Evolutionary conservation across 1,140 invertebrate genomes (phyloP), one percentile per base, ranked within the genome.

Genomic region (Hyles euphorbiae): DNA sequence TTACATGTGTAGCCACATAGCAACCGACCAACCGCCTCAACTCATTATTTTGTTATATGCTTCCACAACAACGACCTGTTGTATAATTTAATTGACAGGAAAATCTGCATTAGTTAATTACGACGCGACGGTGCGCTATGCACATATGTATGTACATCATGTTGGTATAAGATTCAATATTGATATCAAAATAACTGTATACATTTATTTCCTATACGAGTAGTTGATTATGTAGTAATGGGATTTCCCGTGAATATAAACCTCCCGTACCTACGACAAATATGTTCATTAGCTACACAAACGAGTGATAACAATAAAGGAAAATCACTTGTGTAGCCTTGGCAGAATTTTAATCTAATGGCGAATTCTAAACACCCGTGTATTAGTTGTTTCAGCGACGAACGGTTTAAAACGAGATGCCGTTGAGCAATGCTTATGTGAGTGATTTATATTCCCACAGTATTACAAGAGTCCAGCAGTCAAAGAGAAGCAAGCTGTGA

Each of bases 11-110:
- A 11, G 34, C 34, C 33, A 34, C 34, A 34, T 52, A 34, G 22
- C 4, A 52, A 52, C 32, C 8, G 34, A 52, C 50, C 6, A 52
- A 50, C 22, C 32, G 50, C 34, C 34, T 34, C 32, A 63, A 51
- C 78, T 75, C 67, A 69, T 61, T 67, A 70, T 68, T 40, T 34
- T 52, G 33, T 52, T 5, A 34, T 52, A 69, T 61, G 62, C 61
- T 65, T 72, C 70, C 34, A 8, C 34, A 74, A 74, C 22, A 79
- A 77, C 68, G 63, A 65, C 61, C 65, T 9, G 32, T 52, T 8
- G 33, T 52, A 11, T n/a, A 34, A 34, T 11, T 34, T 52, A 52
- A 52, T 52, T 52, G 50, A 52, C 72, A 79, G 76, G 76, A 79
- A 79, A 79, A 70, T 74, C 55, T 68, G 60, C 67, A 67, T 34